Base-by-base conservation (phyloP, 1,140 invertebrate species). In the Brachionus sp. region DNA sequence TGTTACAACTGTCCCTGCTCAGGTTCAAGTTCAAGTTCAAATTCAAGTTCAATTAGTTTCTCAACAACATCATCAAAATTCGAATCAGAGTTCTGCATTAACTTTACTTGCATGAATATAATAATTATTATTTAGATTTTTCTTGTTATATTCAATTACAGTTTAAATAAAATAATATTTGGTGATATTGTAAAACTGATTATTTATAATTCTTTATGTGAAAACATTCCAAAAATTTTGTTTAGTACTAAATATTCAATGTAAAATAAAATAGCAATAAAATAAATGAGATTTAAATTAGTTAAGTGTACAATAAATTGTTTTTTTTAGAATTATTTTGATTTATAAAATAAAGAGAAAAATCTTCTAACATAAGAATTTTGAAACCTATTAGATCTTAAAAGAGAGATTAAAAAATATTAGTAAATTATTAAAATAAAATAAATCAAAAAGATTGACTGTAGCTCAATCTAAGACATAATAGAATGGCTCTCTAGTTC, bases 11-110 rank as follows among this genome's bases (percentile, higher is more conserved):
- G 77, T 80, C 10, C 77, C 77, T 3, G 77, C 77, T 23, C 77
- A 80, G 39, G 77, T 80, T 19, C 77, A 80, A 62, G 77, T 80
- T n/a, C 77, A 80, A 66, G 77, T 80, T 5, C 77, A 80, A 62
- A 66, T 80, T 29, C 77, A 80, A 64, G 46, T 80, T n/a, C 46
- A 62, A 13, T 6, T 62, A 39, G 23, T 62, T n/a, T 9, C 33
- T 6, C 77, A 80, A 35, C 77, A 80, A 5, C 77, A 80, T n/a
- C 77, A 80, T 3, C 77, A 80, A 29, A 50, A 80, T 12, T 25
- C 33, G 12, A 75, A 50, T 75, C 70, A 75, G 29, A 75, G 29
- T 75, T 75, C 70, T 39, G 70, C 70, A 12, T 39, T 75, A 13
- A 75, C 70, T 75, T 25, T 75, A 13, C 70, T 75, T 3, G 70